Base-by-base conservation (phyloP, 2,797 vertebrate species). In the Neostethus bicornis region DNA sequence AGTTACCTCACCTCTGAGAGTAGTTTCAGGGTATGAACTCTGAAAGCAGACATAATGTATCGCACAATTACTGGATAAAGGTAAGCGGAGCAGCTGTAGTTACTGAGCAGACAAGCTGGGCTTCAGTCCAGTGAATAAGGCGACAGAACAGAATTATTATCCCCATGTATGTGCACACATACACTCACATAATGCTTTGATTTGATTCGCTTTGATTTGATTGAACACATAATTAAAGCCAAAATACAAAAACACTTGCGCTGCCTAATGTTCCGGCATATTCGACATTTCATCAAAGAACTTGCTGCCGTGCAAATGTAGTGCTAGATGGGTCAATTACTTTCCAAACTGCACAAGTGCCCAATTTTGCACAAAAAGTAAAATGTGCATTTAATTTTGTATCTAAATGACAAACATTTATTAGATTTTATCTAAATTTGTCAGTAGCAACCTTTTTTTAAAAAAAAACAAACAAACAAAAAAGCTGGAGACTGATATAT, bases 11-110 rank as follows among this genome's bases (percentile, higher is more conserved):
- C 61, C 64, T 73, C 55, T 1, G 51, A 71, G 61, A 66, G 68
- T 32, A 52, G 57, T 72, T 61, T 69, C 43, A 77, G 72, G 56
- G 35, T 61, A 64, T 60, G 77, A 73, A 74, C 66, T 62, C 58
- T 44, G 57, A 53, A 52, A 57, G 59, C 69, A 61, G 53, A 24
- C 28, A 12, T 73, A 70, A 80, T 61, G 44, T 53, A 73, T 57
- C 35, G 54, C 73, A 73, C 79, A 66, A 62, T 59, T 65, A 44
- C 37, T 3, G 24, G 57, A 55, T 26, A 48, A 74, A 50, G 54
- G 38, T 29, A 24, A 53, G 58, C 3, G 26, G 57, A 55, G 54
- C 44, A 37, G 66, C 26, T 26, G 54, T 46, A 50, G 76, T 75
- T 69, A 73, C 64, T n/a, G 49, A 61, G 66, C 65, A 72, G 78